A percentile compares a stretch with the other conserved stretches of the same genome.
Evolutionary conservation across 2,113 vertebrate genomes (phyloP).

Genomic region (Albula goreensis): DNA sequence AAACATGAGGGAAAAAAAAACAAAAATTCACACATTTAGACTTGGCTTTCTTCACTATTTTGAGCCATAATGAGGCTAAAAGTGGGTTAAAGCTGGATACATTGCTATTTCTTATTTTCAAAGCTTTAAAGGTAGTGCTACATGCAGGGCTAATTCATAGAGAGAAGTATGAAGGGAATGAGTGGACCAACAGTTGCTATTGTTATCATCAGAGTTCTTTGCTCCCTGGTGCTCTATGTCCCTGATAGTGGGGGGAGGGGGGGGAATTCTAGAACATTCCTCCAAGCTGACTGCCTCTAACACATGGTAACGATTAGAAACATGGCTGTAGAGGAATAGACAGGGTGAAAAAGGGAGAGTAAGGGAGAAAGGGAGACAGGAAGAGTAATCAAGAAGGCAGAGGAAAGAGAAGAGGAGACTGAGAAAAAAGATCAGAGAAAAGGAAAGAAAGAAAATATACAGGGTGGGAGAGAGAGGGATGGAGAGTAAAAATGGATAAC

Average conservation of each 20-base stretch:
- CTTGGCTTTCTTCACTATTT: not conserved
- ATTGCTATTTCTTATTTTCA: not conserved
- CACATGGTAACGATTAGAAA: constrained; percentile 23
- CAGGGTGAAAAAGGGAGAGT: not conserved
- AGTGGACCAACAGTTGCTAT: not conserved
- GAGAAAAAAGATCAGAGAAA: too few species aligned
- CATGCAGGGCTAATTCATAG: not conserved
- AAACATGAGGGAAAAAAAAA: not conserved
- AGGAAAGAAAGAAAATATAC: too few species aligned
- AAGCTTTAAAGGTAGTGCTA: not conserved
- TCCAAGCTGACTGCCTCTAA: not conserved
- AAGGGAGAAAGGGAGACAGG: not conserved
- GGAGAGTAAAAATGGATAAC: too few species aligned
- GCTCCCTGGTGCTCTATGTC: not conserved
- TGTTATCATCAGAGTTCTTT: not conserved
- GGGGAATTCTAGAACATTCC: not conserved
- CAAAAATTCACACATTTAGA: not conserved
- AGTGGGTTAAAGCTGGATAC: not conserved
- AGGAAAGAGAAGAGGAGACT: not conserved
- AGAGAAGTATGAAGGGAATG: not conserved
- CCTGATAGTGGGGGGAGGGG: not conserved
- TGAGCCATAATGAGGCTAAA: not conserved
- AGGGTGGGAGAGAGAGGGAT: too few species aligned
- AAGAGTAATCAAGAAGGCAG: not conserved
- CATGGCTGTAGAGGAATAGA: not conserved